phyloP scores from a whole-genome alignment of 2,797 vertebrate species.

The Takifugu ocellatus region DNA sequence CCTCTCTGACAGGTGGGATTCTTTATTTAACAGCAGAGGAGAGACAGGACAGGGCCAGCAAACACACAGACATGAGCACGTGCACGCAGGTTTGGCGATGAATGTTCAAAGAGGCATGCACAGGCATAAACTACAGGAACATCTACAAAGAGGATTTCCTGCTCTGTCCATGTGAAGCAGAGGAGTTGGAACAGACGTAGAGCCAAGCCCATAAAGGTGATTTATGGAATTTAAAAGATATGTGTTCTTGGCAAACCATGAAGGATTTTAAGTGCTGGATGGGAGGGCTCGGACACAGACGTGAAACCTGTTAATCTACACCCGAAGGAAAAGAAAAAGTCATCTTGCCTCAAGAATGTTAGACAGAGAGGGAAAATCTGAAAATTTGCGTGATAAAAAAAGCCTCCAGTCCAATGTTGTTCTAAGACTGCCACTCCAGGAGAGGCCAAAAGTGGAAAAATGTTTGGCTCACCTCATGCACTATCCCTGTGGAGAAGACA shows the following conservation, averaged over 20 bases:
- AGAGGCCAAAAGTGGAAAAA: constrained; percentile 57
- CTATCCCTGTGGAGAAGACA: constrained; percentile 71
- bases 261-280: constrained; percentile 71
- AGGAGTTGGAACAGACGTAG: constrained; percentile 69
- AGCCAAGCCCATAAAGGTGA: constrained; percentile 75
- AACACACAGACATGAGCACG: constrained; percentile 17
- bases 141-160: constrained; percentile 65
- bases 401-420: constrained; percentile 60
- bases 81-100: constrained; percentile 16
- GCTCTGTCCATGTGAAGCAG: constrained; percentile 61
- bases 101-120: constrained; percentile 28
- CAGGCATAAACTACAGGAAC: constrained; percentile 45
- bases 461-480: constrained; percentile 75
- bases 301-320: constrained; percentile 75
- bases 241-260: constrained; percentile 69
- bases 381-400: constrained; percentile 26
- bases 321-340: constrained; percentile 49
- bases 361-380: constrained; percentile 11
- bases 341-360: constrained; percentile 42
- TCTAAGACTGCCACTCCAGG: constrained; percentile 68
- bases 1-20: constrained; percentile 69
- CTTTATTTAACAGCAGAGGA: constrained; percentile 63
- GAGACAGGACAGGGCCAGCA: constrained; percentile 49
- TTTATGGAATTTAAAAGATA: constrained; percentile 78
- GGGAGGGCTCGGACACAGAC: constrained; percentile 56